Conservation (phyloP, 2,113 vertebrate genomes). For the Stigmatopora nigra region DNA sequence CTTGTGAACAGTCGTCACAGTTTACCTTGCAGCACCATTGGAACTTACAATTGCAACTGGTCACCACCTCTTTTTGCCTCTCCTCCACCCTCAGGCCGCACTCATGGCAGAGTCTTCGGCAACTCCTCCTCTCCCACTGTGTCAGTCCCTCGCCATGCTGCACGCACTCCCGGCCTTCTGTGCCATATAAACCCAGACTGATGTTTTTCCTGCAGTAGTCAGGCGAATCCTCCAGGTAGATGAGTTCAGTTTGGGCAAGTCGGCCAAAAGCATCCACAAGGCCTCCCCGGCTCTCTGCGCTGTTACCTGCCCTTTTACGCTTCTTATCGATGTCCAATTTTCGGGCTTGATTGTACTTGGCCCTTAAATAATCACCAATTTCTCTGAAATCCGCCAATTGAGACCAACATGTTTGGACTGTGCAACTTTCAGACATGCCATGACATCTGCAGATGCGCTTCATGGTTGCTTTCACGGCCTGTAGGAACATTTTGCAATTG, state of each 20-base stretch:
- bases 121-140: constrained; percentile 79
- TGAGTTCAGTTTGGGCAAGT: constrained; percentile 73
- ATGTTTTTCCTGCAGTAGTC: constrained; percentile 85
- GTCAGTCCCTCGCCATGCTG: constrained; percentile 71
- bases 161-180: constrained; percentile 88
- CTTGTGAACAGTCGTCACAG: constrained; percentile 82
- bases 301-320: constrained; percentile 78
- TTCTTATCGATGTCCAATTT: constrained; percentile 86
- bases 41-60: constrained; percentile 95
- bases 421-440: constrained; percentile 95
- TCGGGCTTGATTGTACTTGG: constrained; percentile 81
- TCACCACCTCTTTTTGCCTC: constrained; percentile 71
- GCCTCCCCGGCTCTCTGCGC: constrained; percentile 77
- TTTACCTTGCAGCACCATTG: constrained; percentile 94
- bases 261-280: constrained; percentile 73
- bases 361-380: constrained; percentile 83
- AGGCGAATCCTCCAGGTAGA: constrained; percentile 93
- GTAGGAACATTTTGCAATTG: background rate
- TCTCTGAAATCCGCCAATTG: constrained; percentile 88
- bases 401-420: constrained; percentile 91
- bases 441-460: constrained; percentile 91
- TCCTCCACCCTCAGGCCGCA: constrained; percentile 85
- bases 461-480: constrained; percentile 89
- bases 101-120: constrained; percentile 82
- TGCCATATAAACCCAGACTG: constrained; percentile 84